Conservation (phyloP, 2,797 vertebrate genomes). For the Acrocephalus scirpaceus region DNA sequence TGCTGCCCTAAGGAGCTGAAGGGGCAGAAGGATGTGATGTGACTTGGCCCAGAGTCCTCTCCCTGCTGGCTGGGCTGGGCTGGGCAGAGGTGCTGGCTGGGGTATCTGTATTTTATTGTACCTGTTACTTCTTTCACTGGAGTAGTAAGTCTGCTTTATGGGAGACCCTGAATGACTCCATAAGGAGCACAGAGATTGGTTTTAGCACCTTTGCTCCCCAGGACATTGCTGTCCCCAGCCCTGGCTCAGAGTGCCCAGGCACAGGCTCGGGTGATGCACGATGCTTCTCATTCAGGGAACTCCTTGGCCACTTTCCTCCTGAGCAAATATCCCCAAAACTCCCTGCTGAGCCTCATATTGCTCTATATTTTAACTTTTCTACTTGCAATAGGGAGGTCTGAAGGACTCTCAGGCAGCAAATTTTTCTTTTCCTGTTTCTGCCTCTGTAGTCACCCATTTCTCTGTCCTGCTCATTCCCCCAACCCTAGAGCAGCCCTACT, state of each 20-base stretch:
- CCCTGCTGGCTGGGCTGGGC: not conserved
- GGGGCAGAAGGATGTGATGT: accelerated
- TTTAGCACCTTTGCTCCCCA: constrained; percentile 55
- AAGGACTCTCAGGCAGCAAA: not conserved
- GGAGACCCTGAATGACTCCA: not conserved
- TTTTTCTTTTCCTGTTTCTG: not conserved
- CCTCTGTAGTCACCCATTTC: not conserved
- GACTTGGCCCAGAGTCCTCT: not conserved
- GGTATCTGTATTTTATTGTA: constrained; percentile 1
- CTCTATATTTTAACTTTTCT: not conserved
- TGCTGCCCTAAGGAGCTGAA: not conserved
- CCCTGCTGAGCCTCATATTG: not conserved
- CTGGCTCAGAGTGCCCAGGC: not conserved
- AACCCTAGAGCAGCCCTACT: accelerated
- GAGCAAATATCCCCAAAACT: not conserved
- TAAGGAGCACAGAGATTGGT: constrained; percentile 33
- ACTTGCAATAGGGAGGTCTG: not conserved
- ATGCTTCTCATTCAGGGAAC: not conserved
- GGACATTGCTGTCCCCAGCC: not conserved
- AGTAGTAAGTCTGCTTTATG: constrained; percentile 46
- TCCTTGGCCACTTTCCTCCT: not conserved
- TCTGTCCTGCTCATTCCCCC: not conserved
- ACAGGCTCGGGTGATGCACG: not conserved
- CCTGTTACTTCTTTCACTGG: constrained; percentile 15
- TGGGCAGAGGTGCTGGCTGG: not conserved